phyloP scores from a whole-genome alignment of 2,888 invertebrate genomes.

The Philereme vetulata region DNA sequence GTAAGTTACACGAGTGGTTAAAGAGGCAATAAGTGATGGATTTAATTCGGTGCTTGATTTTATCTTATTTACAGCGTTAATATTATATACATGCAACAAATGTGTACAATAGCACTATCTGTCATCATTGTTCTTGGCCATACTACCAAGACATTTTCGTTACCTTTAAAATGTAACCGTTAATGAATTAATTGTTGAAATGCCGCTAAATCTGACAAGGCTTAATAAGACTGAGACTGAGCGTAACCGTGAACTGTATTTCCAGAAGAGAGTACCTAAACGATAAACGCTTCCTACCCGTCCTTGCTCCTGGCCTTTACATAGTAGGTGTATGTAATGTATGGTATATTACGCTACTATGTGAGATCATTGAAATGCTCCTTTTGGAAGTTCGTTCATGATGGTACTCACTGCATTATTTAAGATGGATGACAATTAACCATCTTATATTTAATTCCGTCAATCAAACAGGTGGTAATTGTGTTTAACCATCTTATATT shows the following conservation, averaged over 20 bases:
- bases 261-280: constrained; percentile 72
- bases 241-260: constrained; percentile 77
- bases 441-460: neutral
- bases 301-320: constrained; percentile 83
- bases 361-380: constrained; percentile 57
- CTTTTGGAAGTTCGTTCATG: constrained; percentile 66
- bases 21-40: constrained; percentile 67
- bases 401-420: constrained; percentile 42
- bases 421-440: constrained; percentile 10
- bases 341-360: constrained; percentile 61
- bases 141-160: constrained; percentile 23
- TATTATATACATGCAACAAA: constrained; percentile 41
- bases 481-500: constrained; percentile 15
- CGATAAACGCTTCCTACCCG: constrained; percentile 81
- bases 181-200: constrained; percentile 44
- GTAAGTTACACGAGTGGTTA: constrained; percentile 55
- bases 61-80: constrained; percentile 67
- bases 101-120: constrained; percentile 60
- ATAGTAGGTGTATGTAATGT: constrained; percentile 68
- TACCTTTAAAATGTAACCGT: constrained; percentile 30
- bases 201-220: constrained; percentile 69
- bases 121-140: constrained; percentile 46
- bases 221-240: constrained; percentile 80
- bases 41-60: constrained; percentile 76
- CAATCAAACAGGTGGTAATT: neutral